Conservation (phyloP, 2,797 vertebrate genomes). For the Eutrigla gurnardus region DNA sequence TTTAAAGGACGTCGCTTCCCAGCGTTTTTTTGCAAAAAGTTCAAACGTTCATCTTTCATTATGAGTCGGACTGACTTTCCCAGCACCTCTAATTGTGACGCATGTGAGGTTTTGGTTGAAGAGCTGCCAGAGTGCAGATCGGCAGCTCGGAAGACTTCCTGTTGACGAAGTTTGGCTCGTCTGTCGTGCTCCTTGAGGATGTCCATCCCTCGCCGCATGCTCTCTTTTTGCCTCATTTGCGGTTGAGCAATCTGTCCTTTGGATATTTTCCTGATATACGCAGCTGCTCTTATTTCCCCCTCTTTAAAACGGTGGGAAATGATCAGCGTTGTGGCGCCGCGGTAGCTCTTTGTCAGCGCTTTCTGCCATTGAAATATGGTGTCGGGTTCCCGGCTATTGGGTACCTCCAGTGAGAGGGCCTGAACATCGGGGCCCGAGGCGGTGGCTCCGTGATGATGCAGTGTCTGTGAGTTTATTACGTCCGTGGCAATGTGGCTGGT, state of each 20-base stretch:
- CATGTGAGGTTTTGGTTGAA: slow-evolving; percentile 7
- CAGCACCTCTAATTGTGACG: slow-evolving; percentile 4
- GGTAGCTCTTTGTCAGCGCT: slow-evolving; percentile 35
- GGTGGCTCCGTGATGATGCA: slow-evolving; percentile 21
- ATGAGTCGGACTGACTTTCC: not conserved
- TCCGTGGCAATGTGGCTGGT: slow-evolving; percentile 14
- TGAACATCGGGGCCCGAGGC: slow-evolving; percentile 33
- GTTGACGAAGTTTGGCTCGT: slow-evolving; percentile 8
- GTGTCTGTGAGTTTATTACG: slow-evolving; percentile 36
- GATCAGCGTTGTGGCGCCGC: slow-evolving; percentile 5
- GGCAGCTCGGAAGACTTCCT: slow-evolving; percentile 19
- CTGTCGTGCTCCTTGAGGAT: not conserved
- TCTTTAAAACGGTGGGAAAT: slow-evolving; percentile 12
- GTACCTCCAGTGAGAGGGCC: slow-evolving; percentile 41
- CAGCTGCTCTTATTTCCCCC: not conserved
- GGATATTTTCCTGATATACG: slow-evolving; percentile 2
- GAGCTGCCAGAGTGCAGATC: slow-evolving; percentile 19
- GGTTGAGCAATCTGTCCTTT: not conserved
- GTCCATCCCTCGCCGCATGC: not conserved
- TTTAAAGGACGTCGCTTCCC: slow-evolving; percentile 36
- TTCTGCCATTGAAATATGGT: slow-evolving; percentile 19
- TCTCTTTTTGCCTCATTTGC: slow-evolving; percentile 4
- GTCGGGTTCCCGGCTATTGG: slow-evolving; percentile 19
- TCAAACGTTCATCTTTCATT: slow-evolving; percentile 24
- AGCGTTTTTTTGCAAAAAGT: not conserved